A percentile compares a stretch with the other conserved stretches of the same genome.
Conservation (phyloP, 2,888 invertebrate genomes). For the Caradrina clavipalpis region DNA sequence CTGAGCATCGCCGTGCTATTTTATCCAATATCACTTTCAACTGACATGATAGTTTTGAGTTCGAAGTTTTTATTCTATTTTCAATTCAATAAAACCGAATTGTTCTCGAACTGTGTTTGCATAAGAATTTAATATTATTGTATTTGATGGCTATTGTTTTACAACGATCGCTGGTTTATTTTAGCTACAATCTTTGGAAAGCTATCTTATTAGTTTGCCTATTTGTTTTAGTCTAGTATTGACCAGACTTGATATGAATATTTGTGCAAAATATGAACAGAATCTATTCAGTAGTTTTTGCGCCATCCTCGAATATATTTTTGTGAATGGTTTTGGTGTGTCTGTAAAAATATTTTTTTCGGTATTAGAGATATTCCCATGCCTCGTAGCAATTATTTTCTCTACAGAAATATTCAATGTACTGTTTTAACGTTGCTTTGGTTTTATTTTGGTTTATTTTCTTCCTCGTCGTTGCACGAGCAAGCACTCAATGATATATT, state of each 20-base stretch:
- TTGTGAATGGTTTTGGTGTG: too few relatives aligned
- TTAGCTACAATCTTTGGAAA: neutral
- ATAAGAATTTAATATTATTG: conserved; percentile 8
- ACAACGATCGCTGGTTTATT: neutral
- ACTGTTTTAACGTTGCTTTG: too few relatives aligned
- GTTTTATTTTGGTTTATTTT: neutral
- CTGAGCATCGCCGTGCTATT: neutral
- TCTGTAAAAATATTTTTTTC: too few relatives aligned
- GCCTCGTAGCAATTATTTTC: too few relatives aligned
- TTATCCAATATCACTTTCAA: conserved; percentile 11
- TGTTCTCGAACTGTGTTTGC: neutral
- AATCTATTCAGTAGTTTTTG: too few relatives aligned
- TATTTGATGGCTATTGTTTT: conserved; percentile 10
- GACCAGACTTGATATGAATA: too few relatives aligned
- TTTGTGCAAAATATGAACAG: too few relatives aligned
- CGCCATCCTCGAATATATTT: too few relatives aligned
- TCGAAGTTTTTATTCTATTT: conserved; percentile 5
- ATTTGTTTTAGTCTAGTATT: too few relatives aligned
- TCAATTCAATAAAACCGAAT: conserved; percentile 19
- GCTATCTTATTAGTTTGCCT: neutral
- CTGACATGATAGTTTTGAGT: neutral
- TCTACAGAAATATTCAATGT: neutral
- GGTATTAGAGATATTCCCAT: too few relatives aligned
- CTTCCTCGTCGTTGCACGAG: too few relatives aligned
- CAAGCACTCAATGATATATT: too few relatives aligned